These are phyloP conservation scores for Pelobates fuscus DNA, from an alignment of 2,113 vertebrate genomes.

Conservation along the genomic window DNA sequence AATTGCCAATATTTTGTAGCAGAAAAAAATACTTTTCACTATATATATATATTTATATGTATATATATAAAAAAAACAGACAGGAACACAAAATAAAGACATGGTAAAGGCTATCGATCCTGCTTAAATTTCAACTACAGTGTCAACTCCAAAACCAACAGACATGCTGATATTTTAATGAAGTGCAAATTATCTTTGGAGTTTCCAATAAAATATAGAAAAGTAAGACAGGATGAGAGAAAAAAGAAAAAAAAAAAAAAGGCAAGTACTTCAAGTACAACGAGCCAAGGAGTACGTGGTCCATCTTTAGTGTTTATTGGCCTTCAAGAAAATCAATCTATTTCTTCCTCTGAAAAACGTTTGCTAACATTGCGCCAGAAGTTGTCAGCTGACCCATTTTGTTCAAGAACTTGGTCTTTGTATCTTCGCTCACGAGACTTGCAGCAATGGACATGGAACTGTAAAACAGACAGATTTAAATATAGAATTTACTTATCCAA, in stretches of 20 bases:
- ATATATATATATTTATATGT: conserved; percentile 75
- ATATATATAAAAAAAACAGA: conserved; percentile 82
- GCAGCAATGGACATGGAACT: conserved; percentile 96
- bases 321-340: conserved; percentile 57
- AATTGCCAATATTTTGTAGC: conserved; percentile 75
- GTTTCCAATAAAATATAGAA: conserved; percentile 83
- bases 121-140: conserved; percentile 74
- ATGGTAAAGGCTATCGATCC: conserved; percentile 75
- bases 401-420: conserved; percentile 98
- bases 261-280: conserved; percentile 94
- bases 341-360: conserved; percentile 98
- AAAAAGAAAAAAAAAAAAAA: conserved; percentile 84
- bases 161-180: conserved; percentile 76
- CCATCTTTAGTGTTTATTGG: conserved; percentile 69
- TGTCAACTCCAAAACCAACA: conserved; percentile 73
- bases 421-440: conserved; percentile 95
- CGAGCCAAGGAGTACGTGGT: conserved; percentile 71
- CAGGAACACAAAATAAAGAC: conserved; percentile 81
- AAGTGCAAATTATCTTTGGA: conserved; percentile 99
- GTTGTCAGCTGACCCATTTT: conserved; percentile 99
- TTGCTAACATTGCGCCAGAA: conserved; percentile 96
- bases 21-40: conserved; percentile 71
- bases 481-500: neutral
- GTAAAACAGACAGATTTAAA: conserved; percentile 46
- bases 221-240: conserved; percentile 75